Percentiles rank a stretch among this genome's conserved stretches.
These are phyloP conservation scores for Bos taurus DNA, from an alignment of 2,113 vertebrate genomes.

Conservation along the genomic window ARS-UCD2.0 NC_037340.1:6047501-6048000, in stretches of 20 bases:
- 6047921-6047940: not conserved
- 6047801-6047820: not conserved
- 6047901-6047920: not conserved
- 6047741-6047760: not conserved
- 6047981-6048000: not conserved
- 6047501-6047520: not conserved
- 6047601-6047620: not conserved
- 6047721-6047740: not conserved
- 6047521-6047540: not conserved
- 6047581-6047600: not conserved
- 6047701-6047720: not conserved
- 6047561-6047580: not conserved
- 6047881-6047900: not conserved
- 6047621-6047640: not conserved
- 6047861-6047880: not conserved
- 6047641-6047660: not conserved
- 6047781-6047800: not conserved
- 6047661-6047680: not conserved
- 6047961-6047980: accelerated
- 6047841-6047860: not conserved
- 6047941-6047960: not conserved
- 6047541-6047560: not conserved
- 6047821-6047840: not conserved
- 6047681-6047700: not conserved
- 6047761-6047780: not conserved